Evolutionary conservation across 2,888 invertebrate species (phyloP), one percentile per base, ranked within the genome.

Genomic region (Muschampia plurimacula): DNA sequence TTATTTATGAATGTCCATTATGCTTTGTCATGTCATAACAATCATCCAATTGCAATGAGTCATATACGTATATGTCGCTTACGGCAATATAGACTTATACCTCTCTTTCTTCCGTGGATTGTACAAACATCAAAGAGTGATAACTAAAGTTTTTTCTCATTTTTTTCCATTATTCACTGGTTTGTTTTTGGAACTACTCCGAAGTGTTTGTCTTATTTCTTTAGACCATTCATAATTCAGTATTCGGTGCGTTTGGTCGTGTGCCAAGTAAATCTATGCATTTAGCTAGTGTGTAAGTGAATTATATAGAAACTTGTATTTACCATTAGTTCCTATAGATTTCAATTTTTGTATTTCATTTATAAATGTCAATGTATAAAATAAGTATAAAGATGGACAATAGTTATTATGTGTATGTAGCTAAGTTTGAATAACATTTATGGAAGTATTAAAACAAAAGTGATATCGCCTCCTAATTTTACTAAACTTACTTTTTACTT

Each of bases 201-300:
- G 5, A 22, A 63, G 22, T 15, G 46, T 67, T 72, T 72, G 67
- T 62, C 44, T 67, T 67, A 62, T 57, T 67, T 60, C 55, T 72
- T 60, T 52, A 73, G 76, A 76, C 63, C 46, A 41, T 75, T 75
- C 75, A 62, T 74, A 67, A 75, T 68, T 68, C 63, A 74, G 66
- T 66, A 73, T 72, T 69, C 73, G 78, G 80, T 77, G 76, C 77
- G 74, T 75, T 83, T 84, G 86, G 85, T 83, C 73, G 2, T 28
- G 67, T 77, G 85, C 84, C 86, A 87, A 82, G 75, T 82, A 81
- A 82, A 85, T 85, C 80, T 81, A 76, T 86, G 86, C 86, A 84
- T 86, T 87, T 84, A 86, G 74, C 74, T 75, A 78, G 70, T 72
- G 52, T 71, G 69, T 74, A 75, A 69, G 70, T 69, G 41, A 74